Base-by-base conservation (phyloP, 2,797 vertebrate genomes). In the Melanotaenia boesemani region DNA sequence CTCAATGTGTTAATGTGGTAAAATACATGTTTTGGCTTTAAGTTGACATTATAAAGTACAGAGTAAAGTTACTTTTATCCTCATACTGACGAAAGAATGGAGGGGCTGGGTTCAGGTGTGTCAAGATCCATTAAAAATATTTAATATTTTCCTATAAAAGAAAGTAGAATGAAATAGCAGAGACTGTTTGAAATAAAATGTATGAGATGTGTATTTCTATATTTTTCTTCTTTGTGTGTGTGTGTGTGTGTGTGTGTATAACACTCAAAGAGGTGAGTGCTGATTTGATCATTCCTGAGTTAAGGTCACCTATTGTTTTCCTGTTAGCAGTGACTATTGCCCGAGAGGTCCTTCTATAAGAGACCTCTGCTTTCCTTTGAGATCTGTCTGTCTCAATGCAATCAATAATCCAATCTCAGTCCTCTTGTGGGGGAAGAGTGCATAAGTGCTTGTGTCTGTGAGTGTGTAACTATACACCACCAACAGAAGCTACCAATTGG, bases 331-430 rank as follows among this genome's bases (percentile, higher is more conserved):
- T 76, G 81, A 79, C 83, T 70, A 82, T 81, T 79, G 82, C 63
- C 18, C 82, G 70, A 83, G 74, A 70, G 76, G 79, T 77, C 79
- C 80, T 73, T 67, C 71, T 66, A 76, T 63, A 72, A 81, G 56
- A 88, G 76, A 87, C 69, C 80, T 89, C 63, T 67, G 54, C 84
- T 86, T 72, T 91, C 88, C 88, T 88, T 81, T 82, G 72, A 90
- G 85, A 90, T 81, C 58, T 11, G 65, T 58, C 84, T 80, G 79
- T 91, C 87, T 88, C 82, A 50, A 74, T 70, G 74, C 55, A 66
- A 92, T 93, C 92, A 89, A 93, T 93, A 93, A 90, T 83, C 82
- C 91, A 90, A 91, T 93, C 87, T 84, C 72, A 74, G 82, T 80
- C 77, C 86, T 72, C 80, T 81, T 80, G 77, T 86, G 69, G 52